These are phyloP conservation scores for Mesitornis unicolor DNA, from an alignment of 2,113 vertebrate genomes.

Conservation along the genomic window DNA sequence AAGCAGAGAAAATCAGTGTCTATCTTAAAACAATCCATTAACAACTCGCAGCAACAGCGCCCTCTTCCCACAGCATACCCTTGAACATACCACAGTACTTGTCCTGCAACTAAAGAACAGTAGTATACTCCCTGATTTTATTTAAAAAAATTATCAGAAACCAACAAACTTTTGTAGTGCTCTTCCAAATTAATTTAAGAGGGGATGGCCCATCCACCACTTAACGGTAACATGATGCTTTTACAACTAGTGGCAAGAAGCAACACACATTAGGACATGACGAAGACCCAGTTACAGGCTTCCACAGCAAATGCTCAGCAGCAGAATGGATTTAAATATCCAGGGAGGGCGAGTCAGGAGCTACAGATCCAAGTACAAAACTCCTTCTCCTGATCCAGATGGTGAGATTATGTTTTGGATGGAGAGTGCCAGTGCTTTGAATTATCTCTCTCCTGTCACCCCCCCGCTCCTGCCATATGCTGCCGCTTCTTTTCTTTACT, in stretches of 20 bases:
- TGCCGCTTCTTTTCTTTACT: slow-evolving; percentile 54
- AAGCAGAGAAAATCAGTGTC: neutral
- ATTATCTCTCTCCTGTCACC: slow-evolving; percentile 31
- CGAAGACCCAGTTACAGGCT: neutral
- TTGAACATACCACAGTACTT: neutral
- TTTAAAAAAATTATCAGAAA: neutral
- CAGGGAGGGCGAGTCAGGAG: neutral
- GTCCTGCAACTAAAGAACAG: neutral
- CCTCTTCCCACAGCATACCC: neutral
- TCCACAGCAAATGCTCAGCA: slow-evolving; percentile 8
- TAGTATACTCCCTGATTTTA: neutral
- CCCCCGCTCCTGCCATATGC: neutral
- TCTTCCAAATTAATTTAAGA: neutral
- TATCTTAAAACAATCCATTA: neutral
- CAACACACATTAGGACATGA: neutral
- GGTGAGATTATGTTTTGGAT: slow-evolving; percentile 9
- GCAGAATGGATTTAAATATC: slow-evolving; percentile 20
- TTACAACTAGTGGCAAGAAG: neutral
- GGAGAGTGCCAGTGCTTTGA: neutral
- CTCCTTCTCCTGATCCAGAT: neutral
- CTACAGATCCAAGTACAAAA: slow-evolving; percentile 22
- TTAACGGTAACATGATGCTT: neutral
- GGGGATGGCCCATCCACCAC: neutral
- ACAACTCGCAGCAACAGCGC: neutral
- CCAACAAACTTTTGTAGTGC: neutral